phyloP scores from a whole-genome alignment of 2,797 vertebrate genomes.

The Melanitta fusca region DNA sequence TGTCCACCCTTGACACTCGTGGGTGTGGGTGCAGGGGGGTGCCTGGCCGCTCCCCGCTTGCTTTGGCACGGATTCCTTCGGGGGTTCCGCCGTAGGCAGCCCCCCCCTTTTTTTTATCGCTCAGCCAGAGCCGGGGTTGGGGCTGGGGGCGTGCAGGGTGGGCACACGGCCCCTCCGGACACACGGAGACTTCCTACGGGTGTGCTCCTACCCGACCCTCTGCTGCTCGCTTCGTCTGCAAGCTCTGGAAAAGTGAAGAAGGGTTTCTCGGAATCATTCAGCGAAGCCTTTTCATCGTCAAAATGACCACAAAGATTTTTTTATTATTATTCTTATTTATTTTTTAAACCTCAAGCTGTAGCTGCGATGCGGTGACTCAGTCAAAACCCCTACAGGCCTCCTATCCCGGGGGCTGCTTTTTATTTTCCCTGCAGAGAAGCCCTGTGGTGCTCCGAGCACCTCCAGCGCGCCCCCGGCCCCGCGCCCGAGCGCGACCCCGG shows the following conservation, averaged over 20 bases:
- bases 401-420: not conserved
- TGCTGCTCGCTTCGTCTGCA: not conserved
- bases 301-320: not conserved
- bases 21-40: not conserved
- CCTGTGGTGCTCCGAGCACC: no score
- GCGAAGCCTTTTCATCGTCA: rapidly evolving
- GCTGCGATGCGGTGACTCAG: not conserved
- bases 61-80: not conserved
- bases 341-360: not conserved
- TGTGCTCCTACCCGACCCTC: not conserved
- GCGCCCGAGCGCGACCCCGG: no score
- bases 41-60: not conserved
- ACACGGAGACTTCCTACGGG: rapidly evolving
- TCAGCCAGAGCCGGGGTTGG: no score
- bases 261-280: no score
- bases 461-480: not conserved
- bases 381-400: not conserved
- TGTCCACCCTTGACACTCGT: no score
- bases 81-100: not conserved
- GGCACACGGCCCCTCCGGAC: not conserved
- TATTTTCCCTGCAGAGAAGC: not conserved
- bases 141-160: not conserved
- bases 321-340: not conserved
- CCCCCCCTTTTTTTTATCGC: not conserved
- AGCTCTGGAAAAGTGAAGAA: not conserved